Evolutionary conservation across 2,888 invertebrate genomes (phyloP).

Genomic region (Maniola hyperantus): DNA sequence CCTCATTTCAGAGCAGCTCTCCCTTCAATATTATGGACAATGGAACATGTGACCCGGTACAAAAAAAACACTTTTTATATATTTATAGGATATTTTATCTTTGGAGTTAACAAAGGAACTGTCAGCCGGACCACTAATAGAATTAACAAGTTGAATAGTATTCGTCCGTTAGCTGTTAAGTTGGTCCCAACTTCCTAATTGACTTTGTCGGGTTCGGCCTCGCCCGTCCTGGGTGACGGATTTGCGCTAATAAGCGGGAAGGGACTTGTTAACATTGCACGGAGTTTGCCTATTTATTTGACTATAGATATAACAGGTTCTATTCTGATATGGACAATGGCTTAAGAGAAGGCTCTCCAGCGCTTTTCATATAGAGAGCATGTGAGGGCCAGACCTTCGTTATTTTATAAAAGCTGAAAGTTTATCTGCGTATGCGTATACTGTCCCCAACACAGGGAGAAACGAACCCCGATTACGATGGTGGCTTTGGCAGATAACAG

Average conservation of each 20-base stretch:
- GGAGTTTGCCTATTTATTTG: neutral
- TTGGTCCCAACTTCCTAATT: conserved; percentile 31
- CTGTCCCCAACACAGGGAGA: too few species aligned
- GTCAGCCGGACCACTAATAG: conserved; percentile 25
- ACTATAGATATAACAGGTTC: neutral
- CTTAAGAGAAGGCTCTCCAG: too few species aligned
- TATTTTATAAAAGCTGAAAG: too few species aligned
- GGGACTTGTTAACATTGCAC: neutral
- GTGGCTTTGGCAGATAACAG: too few species aligned
- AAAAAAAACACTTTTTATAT: too few species aligned
- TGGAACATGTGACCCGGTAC: too few species aligned
- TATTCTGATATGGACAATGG: neutral
- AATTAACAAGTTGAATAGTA: conserved; percentile 32
- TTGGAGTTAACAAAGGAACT: conserved; percentile 9
- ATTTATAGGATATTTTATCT: neutral
- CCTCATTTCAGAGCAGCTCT: too few species aligned
- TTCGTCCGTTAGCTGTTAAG: conserved; percentile 26
- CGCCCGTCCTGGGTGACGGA: conserved; percentile 8
- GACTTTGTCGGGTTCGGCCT: conserved; percentile 20
- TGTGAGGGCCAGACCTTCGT: too few species aligned
- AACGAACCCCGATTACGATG: too few species aligned
- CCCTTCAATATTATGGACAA: too few species aligned
- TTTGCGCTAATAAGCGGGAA: conserved; percentile 10
- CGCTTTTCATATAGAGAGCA: too few species aligned
- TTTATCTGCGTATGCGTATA: too few species aligned